phyloP scores from a whole-genome alignment of 1,140 invertebrate genomes.

The Lamellibrachia luymesi region DNA sequence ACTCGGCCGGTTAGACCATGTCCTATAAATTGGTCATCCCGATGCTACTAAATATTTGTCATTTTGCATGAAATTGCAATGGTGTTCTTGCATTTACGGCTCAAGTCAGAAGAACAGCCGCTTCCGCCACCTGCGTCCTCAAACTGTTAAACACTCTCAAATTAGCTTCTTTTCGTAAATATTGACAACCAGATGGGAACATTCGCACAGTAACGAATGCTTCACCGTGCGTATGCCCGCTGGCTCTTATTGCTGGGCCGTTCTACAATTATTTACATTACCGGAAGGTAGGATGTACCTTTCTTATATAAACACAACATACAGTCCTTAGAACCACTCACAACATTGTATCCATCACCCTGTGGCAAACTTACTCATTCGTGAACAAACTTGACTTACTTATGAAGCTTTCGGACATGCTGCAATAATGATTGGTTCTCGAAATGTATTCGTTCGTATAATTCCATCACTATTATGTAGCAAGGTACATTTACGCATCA shows the following conservation, averaged over 20 bases:
- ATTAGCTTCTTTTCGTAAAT: background rate
- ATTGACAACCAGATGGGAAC: background rate
- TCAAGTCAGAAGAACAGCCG: background rate
- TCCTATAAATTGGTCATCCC: too few species aligned
- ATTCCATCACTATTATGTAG: too few species aligned
- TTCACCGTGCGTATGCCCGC: background rate
- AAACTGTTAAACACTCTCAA: background rate
- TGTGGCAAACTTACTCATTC: background rate
- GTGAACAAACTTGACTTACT: background rate
- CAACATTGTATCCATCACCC: background rate
- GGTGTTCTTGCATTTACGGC: too few species aligned
- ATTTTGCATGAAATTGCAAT: too few species aligned
- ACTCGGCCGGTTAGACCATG: too few species aligned
- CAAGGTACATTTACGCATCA: too few species aligned
- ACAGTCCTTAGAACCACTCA: background rate
- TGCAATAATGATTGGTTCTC: too few species aligned
- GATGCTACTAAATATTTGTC: too few species aligned
- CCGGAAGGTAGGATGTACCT: background rate
- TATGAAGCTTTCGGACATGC: too few species aligned
- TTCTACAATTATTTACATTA: background rate
- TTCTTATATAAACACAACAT: background rate
- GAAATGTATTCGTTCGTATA: too few species aligned
- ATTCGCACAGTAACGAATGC: background rate
- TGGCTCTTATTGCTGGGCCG: background rate
- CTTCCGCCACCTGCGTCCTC: background rate